Evolutionary conservation across 92 coral and sea anemone species (phyloP), one percentile per base, ranked within the genome.

Genomic region (Epizoanthus scotinus): DNA sequence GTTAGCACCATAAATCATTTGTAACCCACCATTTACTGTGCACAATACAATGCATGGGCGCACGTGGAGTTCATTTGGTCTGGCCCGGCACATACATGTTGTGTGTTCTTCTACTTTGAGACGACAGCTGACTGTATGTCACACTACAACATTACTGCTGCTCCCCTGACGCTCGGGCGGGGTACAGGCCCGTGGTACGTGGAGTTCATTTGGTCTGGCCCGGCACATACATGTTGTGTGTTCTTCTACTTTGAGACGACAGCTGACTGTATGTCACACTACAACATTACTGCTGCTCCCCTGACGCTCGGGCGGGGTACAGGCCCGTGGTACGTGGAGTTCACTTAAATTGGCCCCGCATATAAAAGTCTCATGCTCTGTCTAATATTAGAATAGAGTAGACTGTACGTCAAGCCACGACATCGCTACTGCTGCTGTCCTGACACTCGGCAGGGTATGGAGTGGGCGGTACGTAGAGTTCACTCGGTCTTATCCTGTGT

Each of bases 401-500:
- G 17, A n/a, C 49, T 18, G 9, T 24, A 38, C 74, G 28, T 71
- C 78, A 71, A 24, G 17, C 78, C 17, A 71, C 22, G 20, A 75
- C 56, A 6, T 75, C 67, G 19, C 17, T 20, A 10, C 55, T 58
- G 68, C 67, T 56, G 28, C 67, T 34, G 8, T 75, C 68, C 50
- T 75, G 81, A 58, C 31, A 74, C 66, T 44, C 67, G 66, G 67
- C 6, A 0, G 67, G 65, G 54, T 36, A 57, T 25, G 58, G 38
- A 3, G 91, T n/a, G 0, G 81, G 78, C 54, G 96, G 91, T 31
- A 91, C 96, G 67, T 89, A 91, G 60, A 91, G 86, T 58, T 91
- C 96, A 78, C 96, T 91, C 63, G 96, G 67, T 29, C 96, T 71
- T 67, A 91, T 89, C 96, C 96, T 91, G 66, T 59, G 18, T 1